Evolutionary conservation across 2,113 vertebrate species (phyloP).

Genomic region (Ammospiza nelsoni): DNA sequence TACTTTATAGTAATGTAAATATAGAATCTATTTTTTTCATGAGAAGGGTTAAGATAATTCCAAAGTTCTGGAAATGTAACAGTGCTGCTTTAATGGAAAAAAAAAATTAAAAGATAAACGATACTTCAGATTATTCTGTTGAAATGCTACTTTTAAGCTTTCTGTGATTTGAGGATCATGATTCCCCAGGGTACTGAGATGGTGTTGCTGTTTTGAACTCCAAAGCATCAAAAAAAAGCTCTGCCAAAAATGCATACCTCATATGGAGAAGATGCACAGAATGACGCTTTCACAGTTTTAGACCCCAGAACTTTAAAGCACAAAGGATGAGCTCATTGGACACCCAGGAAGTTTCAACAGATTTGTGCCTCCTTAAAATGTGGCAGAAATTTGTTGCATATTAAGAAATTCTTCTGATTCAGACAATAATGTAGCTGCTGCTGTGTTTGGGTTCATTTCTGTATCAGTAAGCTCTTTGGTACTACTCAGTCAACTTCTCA

Average conservation of each 20-base stretch:
- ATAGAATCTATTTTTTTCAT: background rate
- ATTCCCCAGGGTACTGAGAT: background rate
- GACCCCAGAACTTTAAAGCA: background rate
- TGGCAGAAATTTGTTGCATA: background rate
- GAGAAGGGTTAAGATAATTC: background rate
- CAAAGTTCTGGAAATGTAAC: background rate
- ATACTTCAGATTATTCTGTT: background rate
- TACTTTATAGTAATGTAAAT: background rate
- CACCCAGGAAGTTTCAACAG: background rate
- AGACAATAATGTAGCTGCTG: background rate
- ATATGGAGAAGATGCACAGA: background rate
- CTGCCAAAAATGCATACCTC: background rate
- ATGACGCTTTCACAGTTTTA: background rate
- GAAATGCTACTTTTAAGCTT: background rate
- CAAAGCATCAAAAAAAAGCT: background rate
- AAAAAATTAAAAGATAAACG: background rate
- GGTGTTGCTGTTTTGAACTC: background rate
- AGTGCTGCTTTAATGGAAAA: background rate
- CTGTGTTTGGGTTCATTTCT: background rate
- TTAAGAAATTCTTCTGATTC: background rate
- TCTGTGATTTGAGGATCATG: background rate
- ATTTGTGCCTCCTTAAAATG: background rate
- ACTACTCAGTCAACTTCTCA: background rate
- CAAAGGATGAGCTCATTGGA: background rate
- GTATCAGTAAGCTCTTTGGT: background rate